Base-by-base conservation (phyloP, 2,888 invertebrate genomes). In the Megaustenia siamemsis region DNA sequence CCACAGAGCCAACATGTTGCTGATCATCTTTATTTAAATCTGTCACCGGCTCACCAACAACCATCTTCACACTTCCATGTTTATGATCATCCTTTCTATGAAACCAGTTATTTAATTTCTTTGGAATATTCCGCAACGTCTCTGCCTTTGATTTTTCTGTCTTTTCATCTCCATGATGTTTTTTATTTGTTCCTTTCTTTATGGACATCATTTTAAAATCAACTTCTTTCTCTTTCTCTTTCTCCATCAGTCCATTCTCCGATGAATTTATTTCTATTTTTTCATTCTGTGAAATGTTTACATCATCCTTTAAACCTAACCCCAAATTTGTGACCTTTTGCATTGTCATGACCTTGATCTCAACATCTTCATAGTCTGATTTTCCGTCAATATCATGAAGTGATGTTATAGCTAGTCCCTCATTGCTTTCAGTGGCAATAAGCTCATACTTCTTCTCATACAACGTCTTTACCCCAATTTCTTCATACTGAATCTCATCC, bases 221-320 rank as follows among this genome's bases (percentile, higher is more conserved):
- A n/a, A n/a, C n/a, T 24, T 82, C 82, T 75, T 56, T 60, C 24
- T 73, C 82, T 73, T 60, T 53, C 21, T 82, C 38, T 75, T 63
- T 82, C 40, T 75, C 56, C 35, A 45, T 6, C 45, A 10, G 45
- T 45, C 12, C 12, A 10, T 10, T 12, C 45, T 45, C 45, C 45
- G 24, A 53, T 43, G 28, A 15, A 60, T 32, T 82, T 24, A 75
- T 60, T 73, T 60, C 56, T 15, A 12, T 38, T 40, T 32, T 49
- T 83, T 38, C 76, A 45, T 66, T 35, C 75, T 43, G 18, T 68
- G 40, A 35, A 45, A n/a, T 24, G 66, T 68, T 53, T 49, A 45
- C 38, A n/a, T 68, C 82, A 40, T 32, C 38, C 32, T 71, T 60
- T 0, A 35, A 56, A 35, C 35, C 71, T 43, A 49, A 66, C 35